Base-by-base conservation (phyloP, 53 echinoderm and acorn worm species). In the Echinarachnius parma region DNA sequence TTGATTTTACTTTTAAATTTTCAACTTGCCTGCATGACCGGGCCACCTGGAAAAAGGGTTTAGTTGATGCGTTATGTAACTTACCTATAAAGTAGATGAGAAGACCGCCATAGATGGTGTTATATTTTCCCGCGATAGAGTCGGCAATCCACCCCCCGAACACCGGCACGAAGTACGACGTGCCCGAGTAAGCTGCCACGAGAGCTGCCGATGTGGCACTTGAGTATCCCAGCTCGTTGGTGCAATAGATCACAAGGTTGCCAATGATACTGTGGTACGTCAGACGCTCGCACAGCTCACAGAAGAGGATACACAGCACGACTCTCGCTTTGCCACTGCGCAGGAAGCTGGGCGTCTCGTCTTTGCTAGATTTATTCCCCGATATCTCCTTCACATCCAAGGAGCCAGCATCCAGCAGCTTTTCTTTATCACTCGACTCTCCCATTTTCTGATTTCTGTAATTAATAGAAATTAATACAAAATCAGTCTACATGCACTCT, bases 111-210 rank as follows among this genome's bases (percentile, higher is more conserved):
- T 83, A 79, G 18, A 92, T 91, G 27, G 91, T 86, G 67, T 98
- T 98, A 63, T 85, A 88, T 55, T 88, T 91, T 21, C 98, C 98
- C 21, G 88, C 80, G 9, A 91, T 3, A 2, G 98, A 69, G 59
- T 98, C 98, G 0, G 91, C 91, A 9, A 98, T 49, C 79, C 84
- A 92, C 14, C 98, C 98, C 20, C 98, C 98, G 45, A 98, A 71
- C 1, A 98, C 62, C 0, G 98, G 98, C 55, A 98, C 60, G 52
- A 91, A 88, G 62, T 88, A 98, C 0, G 91, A 80, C 14, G 89
- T 88, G n/a, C 98, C 98, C 0, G 91, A 83, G 42, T 88, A 98
- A 20, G 88, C 86, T 4, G 82, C 47, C 0, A 85, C 48, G 28
- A 91, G 82, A 0, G 70, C 80, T 9, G 84, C 63, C 16, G 98